Base-by-base conservation (phyloP, 2,888 invertebrate species). In the Drosophila pseudotakahashii region DNA sequence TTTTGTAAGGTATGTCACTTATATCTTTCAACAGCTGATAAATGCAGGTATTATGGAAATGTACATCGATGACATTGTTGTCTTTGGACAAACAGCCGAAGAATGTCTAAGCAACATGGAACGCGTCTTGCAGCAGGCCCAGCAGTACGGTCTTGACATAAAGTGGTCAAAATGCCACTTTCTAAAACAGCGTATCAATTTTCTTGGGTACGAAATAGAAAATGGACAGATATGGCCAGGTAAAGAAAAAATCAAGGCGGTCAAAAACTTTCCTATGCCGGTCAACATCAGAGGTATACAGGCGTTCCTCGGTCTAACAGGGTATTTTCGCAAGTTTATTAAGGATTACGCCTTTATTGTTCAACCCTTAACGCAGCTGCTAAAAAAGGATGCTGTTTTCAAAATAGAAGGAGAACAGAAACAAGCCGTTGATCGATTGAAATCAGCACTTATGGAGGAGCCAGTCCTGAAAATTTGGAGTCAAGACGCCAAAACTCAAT, bases 1-100 rank as follows among this genome's bases (percentile, higher is more conserved):
- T n/a, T 37, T 37, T n/a, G n/a, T n/a, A 37, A 37, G 37, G 37
- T 37, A 37, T 37, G 37, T 37, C 37, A n/a, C 37, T n/a, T 37
- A 37, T 37, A 37, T 37, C 7, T 36, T 37, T 37, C 37, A 37
- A n/a, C 37, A 37, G 37, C 0, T n/a, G n/a, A n/a, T 37, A 13
- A 37, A 37, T 37, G n/a, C 13, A 37, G 7, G n/a, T 37, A 37
- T 37, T 37, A 37, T 37, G 37, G n/a, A 37, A 37, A 7, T 37
- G 37, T n/a, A 37, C 37, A 37, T n/a, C 6, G n/a, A 37, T 13
- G 37, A 37, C 13, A 37, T 13, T 37, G 37, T 37, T 13, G 37
- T 37, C 5, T n/a, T 37, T n/a, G 37, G 37, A n/a, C 13, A n/a
- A 37, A 37, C n/a, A n/a, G 37, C 7, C 6, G 7, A n/a, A 2